Evolutionary conservation across 2,797 vertebrate species (phyloP).

Genomic region (Notolabrus celidotus): DNA sequence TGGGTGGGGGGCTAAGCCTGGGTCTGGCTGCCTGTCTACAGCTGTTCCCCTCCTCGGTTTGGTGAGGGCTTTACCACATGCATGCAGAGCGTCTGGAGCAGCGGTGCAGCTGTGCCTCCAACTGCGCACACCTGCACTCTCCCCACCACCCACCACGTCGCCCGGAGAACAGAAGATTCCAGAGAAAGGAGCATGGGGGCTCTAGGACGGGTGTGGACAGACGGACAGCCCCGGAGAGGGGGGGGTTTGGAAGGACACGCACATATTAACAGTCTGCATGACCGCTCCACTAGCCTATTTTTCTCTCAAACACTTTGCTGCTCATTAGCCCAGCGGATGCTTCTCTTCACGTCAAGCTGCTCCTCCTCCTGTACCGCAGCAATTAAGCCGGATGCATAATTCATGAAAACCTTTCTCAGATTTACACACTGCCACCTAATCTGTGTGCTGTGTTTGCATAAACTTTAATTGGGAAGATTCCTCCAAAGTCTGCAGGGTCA

Average conservation of each 20-base stretch:
- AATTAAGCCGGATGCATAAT: constrained; percentile 85
- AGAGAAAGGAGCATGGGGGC: constrained; percentile 60
- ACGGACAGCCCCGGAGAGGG: constrained; percentile 42
- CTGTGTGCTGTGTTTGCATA: constrained; percentile 76
- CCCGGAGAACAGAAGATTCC: constrained; percentile 58
- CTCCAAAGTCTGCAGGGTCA: constrained; percentile 65
- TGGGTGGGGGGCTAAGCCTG: constrained; percentile 53
- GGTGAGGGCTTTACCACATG: constrained; percentile 77
- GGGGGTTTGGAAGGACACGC: constrained; percentile 25
- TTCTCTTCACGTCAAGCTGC: constrained; percentile 71
- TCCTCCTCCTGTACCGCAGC: constrained; percentile 69
- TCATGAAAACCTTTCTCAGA: constrained; percentile 76
- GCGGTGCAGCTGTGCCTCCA: constrained; percentile 83
- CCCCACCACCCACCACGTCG: constrained; percentile 78
- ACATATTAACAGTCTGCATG: constrained; percentile 51
- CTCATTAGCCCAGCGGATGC: constrained; percentile 75
- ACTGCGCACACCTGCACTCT: constrained; percentile 82
- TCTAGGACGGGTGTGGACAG: constrained; percentile 55
- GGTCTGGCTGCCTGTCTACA: constrained; percentile 77
- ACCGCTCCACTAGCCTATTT: constrained; percentile 57
- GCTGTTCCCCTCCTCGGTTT: constrained; percentile 79
- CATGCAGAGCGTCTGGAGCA: constrained; percentile 74
- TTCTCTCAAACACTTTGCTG: constrained; percentile 69
- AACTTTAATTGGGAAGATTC: constrained; percentile 77
- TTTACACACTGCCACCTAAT: constrained; percentile 73